Percentiles rank a stretch among this genome's conserved stretches.
Conservation (phyloP, 2,797 vertebrate species). For the Aplochiton taeniatus region DNA sequence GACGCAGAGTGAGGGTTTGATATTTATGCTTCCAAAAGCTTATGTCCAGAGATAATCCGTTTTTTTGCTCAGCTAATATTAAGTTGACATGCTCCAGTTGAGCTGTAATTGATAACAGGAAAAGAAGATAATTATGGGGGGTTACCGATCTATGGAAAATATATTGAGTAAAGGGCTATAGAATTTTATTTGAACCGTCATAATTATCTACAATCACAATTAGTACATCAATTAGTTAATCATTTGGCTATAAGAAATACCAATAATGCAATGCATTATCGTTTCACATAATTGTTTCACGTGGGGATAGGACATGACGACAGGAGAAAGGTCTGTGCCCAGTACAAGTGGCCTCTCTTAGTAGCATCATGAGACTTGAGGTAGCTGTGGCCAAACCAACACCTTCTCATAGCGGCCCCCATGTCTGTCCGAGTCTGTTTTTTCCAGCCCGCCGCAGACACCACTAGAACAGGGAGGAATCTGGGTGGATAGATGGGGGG, state of each 20-base stretch:
- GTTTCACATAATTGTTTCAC: background rate
- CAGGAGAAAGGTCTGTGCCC: background rate
- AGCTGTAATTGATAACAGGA: slow-evolving; percentile 71
- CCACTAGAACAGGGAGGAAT: slow-evolving; percentile 37
- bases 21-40: slow-evolving; percentile 64
- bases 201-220: no score
- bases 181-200: no score
- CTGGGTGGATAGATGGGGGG: background rate
- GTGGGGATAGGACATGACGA: background rate
- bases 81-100: slow-evolving; percentile 52
- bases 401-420: slow-evolving; percentile 56
- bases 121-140: slow-evolving; percentile 46
- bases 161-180: no score
- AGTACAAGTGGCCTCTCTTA: slow-evolving; percentile 11
- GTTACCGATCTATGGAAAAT: no score
- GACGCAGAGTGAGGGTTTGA: slow-evolving; percentile 48
- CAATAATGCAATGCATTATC: background rate
- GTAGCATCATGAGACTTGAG: slow-evolving; percentile 50
- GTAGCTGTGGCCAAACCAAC: slow-evolving; percentile 48
- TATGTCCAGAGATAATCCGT: slow-evolving; percentile 72
- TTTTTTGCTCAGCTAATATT: slow-evolving; percentile 69
- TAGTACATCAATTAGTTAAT: no score
- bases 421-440: slow-evolving; percentile 67
- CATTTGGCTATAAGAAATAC: no score
- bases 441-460: slow-evolving; percentile 50